Percentiles rank a stretch among this genome's conserved stretches.
Evolutionary conservation across 1,140 invertebrate species (phyloP).

Genomic region (Drosophila virilis): DNA sequence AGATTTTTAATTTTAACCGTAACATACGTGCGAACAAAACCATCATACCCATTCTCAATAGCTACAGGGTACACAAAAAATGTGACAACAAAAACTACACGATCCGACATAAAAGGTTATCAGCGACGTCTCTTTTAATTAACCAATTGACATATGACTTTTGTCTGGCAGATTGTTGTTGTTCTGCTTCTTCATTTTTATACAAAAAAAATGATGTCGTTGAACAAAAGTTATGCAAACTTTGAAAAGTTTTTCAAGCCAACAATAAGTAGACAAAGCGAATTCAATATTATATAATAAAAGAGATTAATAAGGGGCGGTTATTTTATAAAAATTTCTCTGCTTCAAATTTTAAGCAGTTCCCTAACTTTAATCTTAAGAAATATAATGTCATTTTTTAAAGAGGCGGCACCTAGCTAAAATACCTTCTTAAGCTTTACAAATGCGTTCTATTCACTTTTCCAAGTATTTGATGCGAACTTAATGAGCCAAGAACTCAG

Average conservation of each 20-base stretch:
- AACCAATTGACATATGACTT: conserved; percentile 79
- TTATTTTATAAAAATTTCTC: conserved; percentile 1
- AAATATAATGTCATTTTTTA: conserved; percentile 13
- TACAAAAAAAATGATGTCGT: conserved; percentile 8
- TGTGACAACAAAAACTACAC: conserved; percentile 36
- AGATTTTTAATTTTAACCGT: too few relatives aligned
- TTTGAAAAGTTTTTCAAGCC: conserved; percentile 10
- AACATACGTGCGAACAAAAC: too few relatives aligned
- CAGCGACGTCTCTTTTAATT: conserved; percentile 64
- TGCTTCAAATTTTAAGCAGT: conserved; percentile 2
- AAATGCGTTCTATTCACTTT: neutral
- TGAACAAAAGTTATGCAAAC: conserved; percentile 15
- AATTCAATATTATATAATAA: conserved; percentile 8
- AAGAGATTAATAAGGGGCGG: conserved; percentile 2
- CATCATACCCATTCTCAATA: neutral
- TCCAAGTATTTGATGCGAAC: neutral
- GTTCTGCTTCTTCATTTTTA: neutral
- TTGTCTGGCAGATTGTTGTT: conserved; percentile 40
- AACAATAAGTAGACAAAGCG: conserved; percentile 16
- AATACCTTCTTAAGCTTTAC: conserved; percentile 1
- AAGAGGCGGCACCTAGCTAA: neutral
- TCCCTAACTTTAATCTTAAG: neutral
- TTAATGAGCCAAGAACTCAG: neutral
- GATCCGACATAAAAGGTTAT: conserved; percentile 73
- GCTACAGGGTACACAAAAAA: conserved; percentile 13